phyloP scores from a whole-genome alignment of 2,113 vertebrate genomes.

The Dryoscopus gambensis region DNA sequence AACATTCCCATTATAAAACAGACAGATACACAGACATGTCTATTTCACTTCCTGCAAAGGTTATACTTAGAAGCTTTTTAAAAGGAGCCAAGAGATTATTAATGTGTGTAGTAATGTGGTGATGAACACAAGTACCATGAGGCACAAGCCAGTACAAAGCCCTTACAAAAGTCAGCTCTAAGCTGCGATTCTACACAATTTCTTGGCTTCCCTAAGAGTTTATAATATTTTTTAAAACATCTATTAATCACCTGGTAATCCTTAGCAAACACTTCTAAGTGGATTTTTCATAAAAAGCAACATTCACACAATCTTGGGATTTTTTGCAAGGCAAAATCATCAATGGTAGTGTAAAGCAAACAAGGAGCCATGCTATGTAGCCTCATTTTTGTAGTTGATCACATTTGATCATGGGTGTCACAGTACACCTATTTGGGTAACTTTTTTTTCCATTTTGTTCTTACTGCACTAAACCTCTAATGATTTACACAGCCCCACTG shows the following conservation, averaged over 20 bases:
- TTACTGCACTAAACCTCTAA: not conserved
- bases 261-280: not conserved
- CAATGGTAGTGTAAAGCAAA: not conserved
- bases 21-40: constrained; percentile 16
- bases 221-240: not conserved
- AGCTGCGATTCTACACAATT: not conserved
- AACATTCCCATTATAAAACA: constrained; percentile 1
- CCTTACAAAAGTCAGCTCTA: not conserved
- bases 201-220: not conserved
- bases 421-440: not conserved
- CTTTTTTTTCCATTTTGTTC: not conserved
- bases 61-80: not conserved
- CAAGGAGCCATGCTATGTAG: not conserved
- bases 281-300: not conserved
- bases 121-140: not conserved
- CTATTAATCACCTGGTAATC: not conserved
- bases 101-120: not conserved
- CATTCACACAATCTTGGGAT: not conserved
- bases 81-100: not conserved
- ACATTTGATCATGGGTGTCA: not conserved
- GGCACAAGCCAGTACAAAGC: not conserved
- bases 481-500: not conserved
- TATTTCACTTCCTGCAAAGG: constrained; percentile 25
- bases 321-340: not conserved
- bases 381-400: not conserved